These are phyloP conservation scores for Lethrus apterus DNA, from an alignment of 1,140 invertebrate species.

Conservation along the genomic window DNA sequence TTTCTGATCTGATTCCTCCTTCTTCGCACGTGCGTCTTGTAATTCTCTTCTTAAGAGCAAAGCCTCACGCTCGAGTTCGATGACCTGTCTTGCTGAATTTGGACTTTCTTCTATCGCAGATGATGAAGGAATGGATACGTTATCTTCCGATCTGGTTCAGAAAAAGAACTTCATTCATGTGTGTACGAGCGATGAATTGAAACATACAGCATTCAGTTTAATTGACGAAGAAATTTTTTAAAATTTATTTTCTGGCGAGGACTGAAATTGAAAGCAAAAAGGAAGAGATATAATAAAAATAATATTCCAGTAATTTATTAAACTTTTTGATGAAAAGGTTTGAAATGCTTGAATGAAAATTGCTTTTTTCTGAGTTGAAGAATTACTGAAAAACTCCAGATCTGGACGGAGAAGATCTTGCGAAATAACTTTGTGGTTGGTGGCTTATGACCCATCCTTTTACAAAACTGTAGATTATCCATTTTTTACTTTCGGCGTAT, in stretches of 20 bases:
- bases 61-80: constrained; percentile 38
- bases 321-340: not conserved
- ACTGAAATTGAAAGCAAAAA: not conserved
- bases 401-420: too few species aligned
- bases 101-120: constrained; percentile 16
- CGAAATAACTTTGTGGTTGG: too few species aligned
- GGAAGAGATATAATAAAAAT: constrained; percentile 2
- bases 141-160: constrained; percentile 26
- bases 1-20: constrained; percentile 47
- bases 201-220: not conserved
- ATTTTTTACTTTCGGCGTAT: too few species aligned
- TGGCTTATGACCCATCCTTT: too few species aligned
- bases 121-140: constrained; percentile 15
- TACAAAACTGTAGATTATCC: too few species aligned
- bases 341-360: too few species aligned
- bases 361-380: too few species aligned
- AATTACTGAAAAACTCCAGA: too few species aligned
- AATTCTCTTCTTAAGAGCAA: constrained; percentile 43
- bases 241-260: constrained; percentile 1
- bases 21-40: constrained; percentile 44
- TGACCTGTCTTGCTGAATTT: constrained; percentile 33
- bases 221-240: not conserved
- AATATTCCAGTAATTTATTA: not conserved
- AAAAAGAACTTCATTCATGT: constrained; percentile 3
- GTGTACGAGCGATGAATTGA: not conserved